Percentiles rank a stretch among this genome's conserved stretches.
phyloP scores from a whole-genome alignment of 2,113 vertebrate species.

The Cavia porcellus region DNA sequence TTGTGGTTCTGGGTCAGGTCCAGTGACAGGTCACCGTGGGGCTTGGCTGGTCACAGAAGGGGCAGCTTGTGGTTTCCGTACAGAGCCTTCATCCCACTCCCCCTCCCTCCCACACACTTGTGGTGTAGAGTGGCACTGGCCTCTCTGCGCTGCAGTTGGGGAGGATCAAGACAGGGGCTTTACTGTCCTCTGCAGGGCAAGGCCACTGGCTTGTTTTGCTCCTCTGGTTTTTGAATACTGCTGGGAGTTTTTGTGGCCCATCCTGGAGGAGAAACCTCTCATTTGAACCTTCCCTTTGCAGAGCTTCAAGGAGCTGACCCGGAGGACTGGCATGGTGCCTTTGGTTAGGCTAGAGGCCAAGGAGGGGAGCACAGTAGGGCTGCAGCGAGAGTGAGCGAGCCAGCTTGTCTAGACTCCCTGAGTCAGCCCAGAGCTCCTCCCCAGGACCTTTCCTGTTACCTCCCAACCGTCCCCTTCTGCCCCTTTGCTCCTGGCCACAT shows the following conservation, averaged over 20 bases:
- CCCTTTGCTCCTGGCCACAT: rapidly evolving
- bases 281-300: constrained; percentile 44
- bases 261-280: constrained; percentile 72
- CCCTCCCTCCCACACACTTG: constrained; percentile 78
- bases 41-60: background rate
- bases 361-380: background rate
- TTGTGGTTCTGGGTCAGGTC: background rate
- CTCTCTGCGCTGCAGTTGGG: constrained; percentile 80
- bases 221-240: constrained; percentile 77
- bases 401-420: rapidly evolving
- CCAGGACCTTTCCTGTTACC: background rate
- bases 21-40: constrained; percentile 30
- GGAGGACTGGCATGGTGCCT: constrained; percentile 40
- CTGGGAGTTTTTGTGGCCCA: constrained; percentile 77
- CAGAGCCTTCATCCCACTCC: constrained; percentile 81
- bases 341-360: constrained; percentile 20
- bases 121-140: constrained; percentile 76
- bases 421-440: background rate
- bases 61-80: background rate
- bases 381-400: background rate
- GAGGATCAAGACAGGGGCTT: constrained; percentile 76
- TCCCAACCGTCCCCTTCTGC: rapidly evolving
- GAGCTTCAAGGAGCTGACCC: background rate
- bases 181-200: constrained; percentile 80
- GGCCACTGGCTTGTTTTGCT: background rate